phyloP scores from a whole-genome alignment of 2,797 vertebrate genomes.

The Triplophysa bombifrons region DNA sequence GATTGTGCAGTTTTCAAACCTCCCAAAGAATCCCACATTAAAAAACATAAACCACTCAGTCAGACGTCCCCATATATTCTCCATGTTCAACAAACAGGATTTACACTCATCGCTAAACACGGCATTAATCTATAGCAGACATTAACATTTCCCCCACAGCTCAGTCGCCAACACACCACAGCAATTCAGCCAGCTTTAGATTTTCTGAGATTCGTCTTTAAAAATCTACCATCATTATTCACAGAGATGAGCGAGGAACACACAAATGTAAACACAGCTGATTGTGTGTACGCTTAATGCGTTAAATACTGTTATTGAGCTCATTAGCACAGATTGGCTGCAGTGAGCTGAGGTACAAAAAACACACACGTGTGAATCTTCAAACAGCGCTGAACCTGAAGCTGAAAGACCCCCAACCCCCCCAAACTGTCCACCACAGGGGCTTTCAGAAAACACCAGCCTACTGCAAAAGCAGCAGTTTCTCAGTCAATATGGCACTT shows the following conservation, averaged over 20 bases:
- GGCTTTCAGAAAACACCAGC: neutral
- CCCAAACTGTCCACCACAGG: neutral
- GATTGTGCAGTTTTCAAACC: conserved; percentile 35
- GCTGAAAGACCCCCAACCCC: conserved; percentile 20
- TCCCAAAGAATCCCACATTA: neutral
- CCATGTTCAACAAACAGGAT: neutral
- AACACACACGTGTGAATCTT: conserved; percentile 1
- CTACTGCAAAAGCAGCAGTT: conserved; percentile 19
- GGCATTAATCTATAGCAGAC: conserved; percentile 31
- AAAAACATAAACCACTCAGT: conserved; percentile 20
- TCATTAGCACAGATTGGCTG: conserved; percentile 32
- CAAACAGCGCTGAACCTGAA: conserved; percentile 49
- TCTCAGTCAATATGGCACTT: neutral
- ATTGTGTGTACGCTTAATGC: conserved; percentile 14
- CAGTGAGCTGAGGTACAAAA: conserved; percentile 1
- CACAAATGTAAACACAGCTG: conserved; percentile 31
- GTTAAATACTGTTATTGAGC: conserved; percentile 10
- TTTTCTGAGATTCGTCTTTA: neutral
- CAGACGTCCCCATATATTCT: neutral
- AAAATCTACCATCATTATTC: conserved; percentile 16
- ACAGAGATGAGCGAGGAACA: neutral
- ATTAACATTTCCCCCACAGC: conserved; percentile 4
- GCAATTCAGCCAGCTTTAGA: neutral
- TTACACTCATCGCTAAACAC: conserved; percentile 22
- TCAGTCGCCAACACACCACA: neutral